phyloP scores from a whole-genome alignment of 2,888 invertebrate genomes.

The Brassicogethes aeneus region DNA sequence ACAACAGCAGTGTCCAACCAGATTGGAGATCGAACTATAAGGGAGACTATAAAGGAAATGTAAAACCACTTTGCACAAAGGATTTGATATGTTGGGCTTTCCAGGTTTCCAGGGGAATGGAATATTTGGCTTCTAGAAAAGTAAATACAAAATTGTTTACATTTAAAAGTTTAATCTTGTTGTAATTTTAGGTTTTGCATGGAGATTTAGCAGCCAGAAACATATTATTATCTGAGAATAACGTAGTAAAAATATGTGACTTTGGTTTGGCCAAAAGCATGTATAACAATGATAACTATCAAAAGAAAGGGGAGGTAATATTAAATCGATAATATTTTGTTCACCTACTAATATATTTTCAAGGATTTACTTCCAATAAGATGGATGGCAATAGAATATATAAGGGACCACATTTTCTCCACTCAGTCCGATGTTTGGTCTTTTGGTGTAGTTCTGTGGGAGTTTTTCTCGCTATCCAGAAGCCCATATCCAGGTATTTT shows the following conservation, averaged over 20 bases:
- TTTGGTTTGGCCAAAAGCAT: slow-evolving; percentile 91
- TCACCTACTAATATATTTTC: too few species aligned
- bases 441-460: slow-evolving; percentile 85
- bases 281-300: slow-evolving; percentile 83
- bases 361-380: slow-evolving; percentile 84
- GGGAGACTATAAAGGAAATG: slow-evolving; percentile 63
- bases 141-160: slow-evolving; percentile 46
- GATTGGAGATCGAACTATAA: slow-evolving; percentile 74
- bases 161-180: slow-evolving; percentile 3
- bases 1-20: slow-evolving; percentile 55
- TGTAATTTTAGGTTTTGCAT: slow-evolving; percentile 57
- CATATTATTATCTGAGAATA: slow-evolving; percentile 78
- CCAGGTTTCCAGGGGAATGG: slow-evolving; percentile 93
- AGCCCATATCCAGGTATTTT: slow-evolving; percentile 83
- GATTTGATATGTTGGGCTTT: slow-evolving; percentile 86
- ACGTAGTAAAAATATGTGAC: slow-evolving; percentile 93
- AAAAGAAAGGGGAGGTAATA: slow-evolving; percentile 74
- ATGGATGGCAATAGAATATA: slow-evolving; percentile 93
- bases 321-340: background rate
- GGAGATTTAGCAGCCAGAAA: slow-evolving; percentile 89
- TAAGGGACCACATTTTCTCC: slow-evolving; percentile 83
- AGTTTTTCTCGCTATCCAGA: slow-evolving; percentile 76
- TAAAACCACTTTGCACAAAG: slow-evolving; percentile 65
- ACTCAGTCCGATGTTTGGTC: slow-evolving; percentile 95
- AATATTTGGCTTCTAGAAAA: slow-evolving; percentile 82